A percentile compares a stretch with the other conserved stretches of the same genome.
Conservation (phyloP, 2,797 vertebrate species). For the Alcedo atthis region DNA sequence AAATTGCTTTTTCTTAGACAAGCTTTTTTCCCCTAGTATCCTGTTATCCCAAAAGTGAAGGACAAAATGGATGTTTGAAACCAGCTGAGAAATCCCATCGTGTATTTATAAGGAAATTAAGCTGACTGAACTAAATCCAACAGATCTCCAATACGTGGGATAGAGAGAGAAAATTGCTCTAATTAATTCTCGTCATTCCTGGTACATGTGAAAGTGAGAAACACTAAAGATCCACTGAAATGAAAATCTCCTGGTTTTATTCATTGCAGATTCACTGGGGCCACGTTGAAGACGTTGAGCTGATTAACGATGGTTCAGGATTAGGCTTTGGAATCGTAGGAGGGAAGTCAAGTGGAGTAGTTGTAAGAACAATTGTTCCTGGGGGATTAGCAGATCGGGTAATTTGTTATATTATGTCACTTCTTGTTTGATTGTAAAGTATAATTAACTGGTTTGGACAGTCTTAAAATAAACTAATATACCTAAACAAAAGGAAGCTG, state of each 20-base stretch:
- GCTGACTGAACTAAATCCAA: constrained; percentile 19
- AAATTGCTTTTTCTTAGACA: constrained; percentile 22
- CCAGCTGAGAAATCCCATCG: constrained; percentile 52
- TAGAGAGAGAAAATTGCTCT: background rate
- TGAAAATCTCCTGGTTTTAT: constrained; percentile 53
- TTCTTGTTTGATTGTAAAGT: constrained; percentile 55
- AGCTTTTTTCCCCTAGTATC: constrained; percentile 5
- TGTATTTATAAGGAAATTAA: background rate
- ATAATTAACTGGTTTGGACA: constrained; percentile 51
- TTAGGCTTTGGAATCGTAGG: constrained; percentile 97
- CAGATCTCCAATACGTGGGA: background rate
- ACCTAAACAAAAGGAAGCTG: constrained; percentile 52
- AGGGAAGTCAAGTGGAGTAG: constrained; percentile 88
- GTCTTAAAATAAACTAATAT: constrained; percentile 50
- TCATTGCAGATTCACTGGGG: constrained; percentile 86
- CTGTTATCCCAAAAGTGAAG: constrained; percentile 14
- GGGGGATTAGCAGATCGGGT: constrained; percentile 89
- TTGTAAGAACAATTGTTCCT: constrained; percentile 91
- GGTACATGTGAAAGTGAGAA: background rate
- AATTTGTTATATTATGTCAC: constrained; percentile 71
- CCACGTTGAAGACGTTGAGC: constrained; percentile 89
- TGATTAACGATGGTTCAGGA: constrained; percentile 93
- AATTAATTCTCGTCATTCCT: background rate
- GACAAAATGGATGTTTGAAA: constrained; percentile 25
- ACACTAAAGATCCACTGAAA: background rate